Percentiles rank a stretch among this genome's conserved stretches.
Evolutionary conservation across 2,113 vertebrate genomes (phyloP).

Genomic region (Oxygymnocypris stewartii): DNA sequence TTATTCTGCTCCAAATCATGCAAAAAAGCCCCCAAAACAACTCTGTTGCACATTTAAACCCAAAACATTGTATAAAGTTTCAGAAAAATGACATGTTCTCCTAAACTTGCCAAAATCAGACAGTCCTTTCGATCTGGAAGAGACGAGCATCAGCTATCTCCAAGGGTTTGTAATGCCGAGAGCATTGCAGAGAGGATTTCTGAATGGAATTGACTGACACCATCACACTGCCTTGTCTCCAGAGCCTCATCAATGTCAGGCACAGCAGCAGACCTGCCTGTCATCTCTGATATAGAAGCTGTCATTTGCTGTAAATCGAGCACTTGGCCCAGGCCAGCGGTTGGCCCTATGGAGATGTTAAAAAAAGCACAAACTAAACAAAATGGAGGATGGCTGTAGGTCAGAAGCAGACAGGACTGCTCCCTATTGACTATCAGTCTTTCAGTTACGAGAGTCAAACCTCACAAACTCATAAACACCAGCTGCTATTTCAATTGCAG

Average conservation of each 20-base stretch:
- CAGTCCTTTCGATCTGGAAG: conserved; percentile 11
- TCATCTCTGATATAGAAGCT: conserved; percentile 49
- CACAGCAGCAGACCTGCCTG: conserved; percentile 42
- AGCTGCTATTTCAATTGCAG: conserved; percentile 71
- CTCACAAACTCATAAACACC: conserved; percentile 66
- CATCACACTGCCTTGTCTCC: conserved; percentile 36
- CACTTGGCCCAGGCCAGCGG: conserved; percentile 5
- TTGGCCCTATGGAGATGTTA: conserved; percentile 40
- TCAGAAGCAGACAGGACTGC: conserved; percentile 14
- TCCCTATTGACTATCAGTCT: not conserved
- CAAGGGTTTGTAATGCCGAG: conserved; percentile 22
- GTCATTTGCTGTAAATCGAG: conserved; percentile 47
- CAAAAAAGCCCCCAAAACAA: conserved; percentile 9
- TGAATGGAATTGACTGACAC: conserved; percentile 46
- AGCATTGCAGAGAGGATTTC: conserved; percentile 26
- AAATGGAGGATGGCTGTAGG: conserved; percentile 32
- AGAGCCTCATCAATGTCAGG: conserved; percentile 50
- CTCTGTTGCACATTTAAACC: not conserved
- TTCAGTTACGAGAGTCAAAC: conserved; percentile 6
- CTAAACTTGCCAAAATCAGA: conserved; percentile 16
- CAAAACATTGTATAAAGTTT: conserved; percentile 7
- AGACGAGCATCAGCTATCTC: not conserved
- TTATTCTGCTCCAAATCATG: conserved; percentile 42
- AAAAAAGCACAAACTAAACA: conserved; percentile 42
- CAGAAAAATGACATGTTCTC: not conserved